Evolutionary conservation across 2,888 invertebrate genomes (phyloP), one percentile per base, ranked within the genome.

Genomic region (Euphydryas editha): DNA sequence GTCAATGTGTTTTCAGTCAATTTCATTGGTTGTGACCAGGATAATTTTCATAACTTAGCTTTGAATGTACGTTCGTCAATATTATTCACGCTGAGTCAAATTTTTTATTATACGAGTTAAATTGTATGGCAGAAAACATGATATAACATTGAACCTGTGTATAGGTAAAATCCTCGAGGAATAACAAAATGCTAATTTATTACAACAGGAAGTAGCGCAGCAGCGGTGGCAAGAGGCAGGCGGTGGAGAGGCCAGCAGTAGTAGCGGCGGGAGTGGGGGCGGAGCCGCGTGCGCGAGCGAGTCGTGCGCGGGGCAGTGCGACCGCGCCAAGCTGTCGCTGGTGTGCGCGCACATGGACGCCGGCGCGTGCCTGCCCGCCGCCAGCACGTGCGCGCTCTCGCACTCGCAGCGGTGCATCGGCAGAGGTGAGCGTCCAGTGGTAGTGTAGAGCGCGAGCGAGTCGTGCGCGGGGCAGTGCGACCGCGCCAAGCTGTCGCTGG

Each of bases 261-360:
- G 73, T 62, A 62, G 70, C 54, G 66, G 76, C 60, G 39, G 72
- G 46, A 65, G 76, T 64, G 30, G 76, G 47, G 75, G 78, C 54
- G 69, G n/a, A n/a, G 42, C 76, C 39, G 76, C 75, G 76, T 74
- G 83, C 75, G 68, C 77, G 71, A 69, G 76, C 76, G 71, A 85
- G 83, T 73, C 78, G 76, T 60, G 85, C 81, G 49, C 75, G 78
- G 62, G 85, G 79, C 76, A 72, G 81, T 67, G 83, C 62, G 86
- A 87, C 73, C 83, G 90, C 55, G 84, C 81, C 72, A 85, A 85
- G 73, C 78, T 85, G 73, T 80, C 87, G 70, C 86, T 83, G 54
- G 92, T 91, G 73, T 80, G 85, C 76, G 83, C 90, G 59, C 89
- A 91, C 81, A 88, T 92, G 87, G 90, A 92, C 84, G 86, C 86